phyloP scores from a whole-genome alignment of 2,797 vertebrate species.

The Dendrocincla fuliginosa region DNA sequence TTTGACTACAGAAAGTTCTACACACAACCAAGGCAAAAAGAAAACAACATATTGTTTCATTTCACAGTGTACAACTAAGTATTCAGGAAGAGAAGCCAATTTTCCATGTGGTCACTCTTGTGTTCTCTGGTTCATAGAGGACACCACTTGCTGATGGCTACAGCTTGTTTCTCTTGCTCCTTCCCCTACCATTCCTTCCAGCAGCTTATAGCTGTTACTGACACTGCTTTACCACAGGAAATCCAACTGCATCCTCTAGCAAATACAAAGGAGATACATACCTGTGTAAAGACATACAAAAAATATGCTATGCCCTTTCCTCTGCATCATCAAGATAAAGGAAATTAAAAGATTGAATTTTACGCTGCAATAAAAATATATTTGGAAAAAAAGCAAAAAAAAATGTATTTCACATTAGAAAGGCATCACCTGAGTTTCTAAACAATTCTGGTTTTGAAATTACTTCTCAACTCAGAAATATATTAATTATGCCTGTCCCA shows the following conservation, averaged over 20 bases:
- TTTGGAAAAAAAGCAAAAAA: background rate
- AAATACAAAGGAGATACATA: background rate
- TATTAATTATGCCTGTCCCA: background rate
- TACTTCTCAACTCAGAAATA: background rate
- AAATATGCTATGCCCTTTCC: background rate
- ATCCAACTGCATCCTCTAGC: background rate
- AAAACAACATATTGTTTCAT: background rate
- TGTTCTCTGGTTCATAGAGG: background rate
- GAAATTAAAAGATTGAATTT: background rate
- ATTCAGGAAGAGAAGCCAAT: background rate
- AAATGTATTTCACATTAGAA: background rate
- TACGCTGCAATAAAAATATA: background rate
- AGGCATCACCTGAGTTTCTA: background rate
- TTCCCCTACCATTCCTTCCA: background rate
- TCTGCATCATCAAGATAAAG: background rate
- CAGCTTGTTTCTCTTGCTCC: background rate
- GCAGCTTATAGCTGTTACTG: background rate
- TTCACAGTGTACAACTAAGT: slow-evolving; percentile 1
- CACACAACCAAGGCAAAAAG: background rate
- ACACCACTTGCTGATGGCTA: background rate
- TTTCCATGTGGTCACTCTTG: background rate
- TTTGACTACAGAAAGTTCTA: background rate
- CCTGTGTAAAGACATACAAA: background rate
- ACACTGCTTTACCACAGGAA: background rate
- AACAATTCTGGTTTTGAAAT: background rate